Evolutionary conservation across 2,888 invertebrate species (phyloP).

Genomic region (Clivina fossor): DNA sequence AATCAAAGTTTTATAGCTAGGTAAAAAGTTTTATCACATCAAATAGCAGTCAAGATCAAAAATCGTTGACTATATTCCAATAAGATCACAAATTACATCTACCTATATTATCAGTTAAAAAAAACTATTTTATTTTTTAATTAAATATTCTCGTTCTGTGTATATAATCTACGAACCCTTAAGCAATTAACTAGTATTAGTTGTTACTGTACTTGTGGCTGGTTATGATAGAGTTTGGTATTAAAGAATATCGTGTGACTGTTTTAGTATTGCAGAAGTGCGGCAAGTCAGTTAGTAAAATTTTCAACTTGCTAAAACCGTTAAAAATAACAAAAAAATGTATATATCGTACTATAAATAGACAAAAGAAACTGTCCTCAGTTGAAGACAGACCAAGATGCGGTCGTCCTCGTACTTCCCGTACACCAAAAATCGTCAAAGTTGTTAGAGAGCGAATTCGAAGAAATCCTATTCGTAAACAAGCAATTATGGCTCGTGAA

Average conservation of each 20-base stretch:
- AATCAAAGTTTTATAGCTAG: too few species aligned
- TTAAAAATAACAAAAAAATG: constrained; percentile 9
- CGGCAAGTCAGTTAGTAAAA: constrained; percentile 2
- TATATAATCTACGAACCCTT: too few species aligned
- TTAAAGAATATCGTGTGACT: constrained; percentile 8
- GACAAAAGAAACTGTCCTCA: not conserved
- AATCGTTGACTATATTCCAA: too few species aligned
- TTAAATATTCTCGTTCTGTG: too few species aligned
- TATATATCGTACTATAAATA: constrained; percentile 12
- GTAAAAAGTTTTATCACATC: too few species aligned
- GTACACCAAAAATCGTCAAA: constrained; percentile 13
- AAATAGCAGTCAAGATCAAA: too few species aligned
- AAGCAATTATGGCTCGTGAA: constrained; percentile 30
- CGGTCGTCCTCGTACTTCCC: constrained; percentile 16
- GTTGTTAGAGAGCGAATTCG: constrained; percentile 24
- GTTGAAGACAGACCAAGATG: constrained; percentile 12
- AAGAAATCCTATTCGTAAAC: constrained; percentile 30
- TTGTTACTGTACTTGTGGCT: too few species aligned
- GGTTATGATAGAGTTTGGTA: constrained; percentile 12
- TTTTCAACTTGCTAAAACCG: constrained; percentile 15
- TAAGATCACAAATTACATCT: too few species aligned
- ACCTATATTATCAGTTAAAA: too few species aligned
- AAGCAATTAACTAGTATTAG: too few species aligned
- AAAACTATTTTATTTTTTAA: too few species aligned
- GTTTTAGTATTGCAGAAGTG: constrained; percentile 12